phyloP scores from a whole-genome alignment of 2,797 vertebrate species.

The Hylomyscus alleni region DNA sequence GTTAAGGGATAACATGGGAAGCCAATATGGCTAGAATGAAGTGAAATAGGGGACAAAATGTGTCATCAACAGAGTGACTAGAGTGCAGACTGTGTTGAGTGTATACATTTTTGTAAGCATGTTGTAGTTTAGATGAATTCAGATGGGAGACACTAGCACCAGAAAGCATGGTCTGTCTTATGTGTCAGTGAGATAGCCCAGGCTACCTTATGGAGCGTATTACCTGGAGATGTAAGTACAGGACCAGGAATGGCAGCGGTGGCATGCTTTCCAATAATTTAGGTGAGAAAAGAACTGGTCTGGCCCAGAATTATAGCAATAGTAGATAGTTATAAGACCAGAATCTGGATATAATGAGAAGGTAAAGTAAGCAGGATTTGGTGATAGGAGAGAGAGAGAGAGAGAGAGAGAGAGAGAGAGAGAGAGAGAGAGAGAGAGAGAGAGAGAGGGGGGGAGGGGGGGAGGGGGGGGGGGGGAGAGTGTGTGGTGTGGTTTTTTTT shows the following conservation, averaged over 20 bases:
- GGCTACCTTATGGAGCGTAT: neutral
- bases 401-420: too few relatives aligned
- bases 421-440: neutral
- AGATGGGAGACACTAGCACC: neutral
- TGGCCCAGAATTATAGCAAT: neutral
- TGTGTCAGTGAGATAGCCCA: neutral
- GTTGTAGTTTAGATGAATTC: constrained; percentile 3
- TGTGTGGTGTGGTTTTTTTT: too few relatives aligned
- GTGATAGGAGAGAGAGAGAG: neutral
- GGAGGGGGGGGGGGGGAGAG: too few relatives aligned
- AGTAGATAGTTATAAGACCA: neutral
- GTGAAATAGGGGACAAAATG: neutral
- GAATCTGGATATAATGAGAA: constrained; percentile 6
- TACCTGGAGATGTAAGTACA: neutral
- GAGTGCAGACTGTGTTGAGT: neutral
- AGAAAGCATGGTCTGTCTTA: neutral
- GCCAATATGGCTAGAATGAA: neutral
- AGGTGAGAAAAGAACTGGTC: neutral
- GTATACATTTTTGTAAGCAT: neutral
- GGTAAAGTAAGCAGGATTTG: neutral
- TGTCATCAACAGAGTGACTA: neutral
- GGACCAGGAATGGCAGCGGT: neutral
- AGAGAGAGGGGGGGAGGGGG: neutral
- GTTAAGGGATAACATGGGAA: neutral
- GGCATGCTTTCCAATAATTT: neutral